Conservation (phyloP, 2,888 invertebrate genomes). For the Lithophane socia region DNA sequence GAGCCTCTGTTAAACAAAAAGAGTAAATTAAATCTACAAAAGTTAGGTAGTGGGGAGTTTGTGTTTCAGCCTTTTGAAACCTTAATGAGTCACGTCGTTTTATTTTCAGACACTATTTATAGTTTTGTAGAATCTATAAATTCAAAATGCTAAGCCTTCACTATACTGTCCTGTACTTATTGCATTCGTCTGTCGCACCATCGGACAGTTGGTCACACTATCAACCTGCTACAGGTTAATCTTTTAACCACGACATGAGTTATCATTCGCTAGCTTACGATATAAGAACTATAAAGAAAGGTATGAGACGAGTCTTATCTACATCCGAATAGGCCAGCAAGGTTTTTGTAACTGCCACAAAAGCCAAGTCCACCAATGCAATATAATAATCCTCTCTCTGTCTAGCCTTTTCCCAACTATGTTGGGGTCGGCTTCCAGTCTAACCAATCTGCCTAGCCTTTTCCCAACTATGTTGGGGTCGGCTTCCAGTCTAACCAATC, state of each 20-base stretch:
- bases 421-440: too few species aligned
- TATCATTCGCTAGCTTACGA: not conserved
- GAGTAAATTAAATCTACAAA: not conserved
- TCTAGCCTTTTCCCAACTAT: too few species aligned
- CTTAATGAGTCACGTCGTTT: too few species aligned
- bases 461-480: too few species aligned
- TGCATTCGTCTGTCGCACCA: not conserved
- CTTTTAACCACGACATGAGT: not conserved
- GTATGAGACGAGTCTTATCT: not conserved
- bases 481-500: too few species aligned
- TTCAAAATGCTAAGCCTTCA: too few species aligned
- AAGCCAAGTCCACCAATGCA: not conserved
- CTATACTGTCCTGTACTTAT: too few species aligned
- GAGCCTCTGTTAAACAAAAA: conserved; percentile 91
- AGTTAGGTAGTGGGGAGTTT: not conserved
- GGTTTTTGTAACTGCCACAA: not conserved
- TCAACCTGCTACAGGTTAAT: not conserved
- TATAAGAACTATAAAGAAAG: not conserved
- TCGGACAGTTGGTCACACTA: not conserved
- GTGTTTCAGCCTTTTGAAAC: too few species aligned
- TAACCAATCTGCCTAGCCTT: too few species aligned
- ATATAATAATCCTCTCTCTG: too few species aligned
- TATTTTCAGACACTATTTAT: too few species aligned
- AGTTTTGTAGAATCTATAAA: not conserved
- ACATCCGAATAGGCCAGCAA: not conserved